Percentiles rank a stretch among this genome's conserved stretches.
These are phyloP conservation scores for Psococerastis gibbosa DNA, from an alignment of 2,888 invertebrate species.

Conservation along the genomic window DNA sequence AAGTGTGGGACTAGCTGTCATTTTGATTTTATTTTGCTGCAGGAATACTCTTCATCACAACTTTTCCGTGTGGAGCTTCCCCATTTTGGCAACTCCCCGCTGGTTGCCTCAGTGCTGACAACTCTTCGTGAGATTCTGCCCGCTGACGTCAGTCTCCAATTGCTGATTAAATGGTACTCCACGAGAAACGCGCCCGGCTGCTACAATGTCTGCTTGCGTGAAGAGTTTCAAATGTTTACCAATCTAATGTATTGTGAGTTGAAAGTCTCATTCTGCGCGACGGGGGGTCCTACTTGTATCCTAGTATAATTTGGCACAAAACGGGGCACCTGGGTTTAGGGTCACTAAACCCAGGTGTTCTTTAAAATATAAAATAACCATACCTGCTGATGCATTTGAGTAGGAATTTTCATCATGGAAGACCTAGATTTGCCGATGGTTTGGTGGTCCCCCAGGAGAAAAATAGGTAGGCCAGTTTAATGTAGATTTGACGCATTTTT, in stretches of 20 bases:
- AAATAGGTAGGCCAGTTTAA: too few species aligned
- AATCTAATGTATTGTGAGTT: conserved; percentile 32
- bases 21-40: too few species aligned
- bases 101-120: conserved; percentile 49
- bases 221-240: conserved; percentile 66
- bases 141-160: conserved; percentile 52
- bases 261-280: neutral
- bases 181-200: conserved; percentile 74
- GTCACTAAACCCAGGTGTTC: too few species aligned
- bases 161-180: conserved; percentile 72
- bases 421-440: too few species aligned
- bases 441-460: too few species aligned
- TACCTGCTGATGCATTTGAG: too few species aligned
- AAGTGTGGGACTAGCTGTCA: too few species aligned
- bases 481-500: too few species aligned
- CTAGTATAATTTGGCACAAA: conserved; percentile 9
- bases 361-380: too few species aligned
- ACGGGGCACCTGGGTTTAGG: too few species aligned
- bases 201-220: conserved; percentile 48
- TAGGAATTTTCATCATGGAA: too few species aligned
- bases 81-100: conserved; percentile 19
- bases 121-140: conserved; percentile 56
- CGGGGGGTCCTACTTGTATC: conserved; percentile 10
- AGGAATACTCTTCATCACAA: neutral
- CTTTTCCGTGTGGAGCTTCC: conserved; percentile 2